Evolutionary conservation across 2,113 vertebrate genomes (phyloP), one percentile per base, ranked within the genome.

Genomic region (Dendrocopos noguchii): DNA sequence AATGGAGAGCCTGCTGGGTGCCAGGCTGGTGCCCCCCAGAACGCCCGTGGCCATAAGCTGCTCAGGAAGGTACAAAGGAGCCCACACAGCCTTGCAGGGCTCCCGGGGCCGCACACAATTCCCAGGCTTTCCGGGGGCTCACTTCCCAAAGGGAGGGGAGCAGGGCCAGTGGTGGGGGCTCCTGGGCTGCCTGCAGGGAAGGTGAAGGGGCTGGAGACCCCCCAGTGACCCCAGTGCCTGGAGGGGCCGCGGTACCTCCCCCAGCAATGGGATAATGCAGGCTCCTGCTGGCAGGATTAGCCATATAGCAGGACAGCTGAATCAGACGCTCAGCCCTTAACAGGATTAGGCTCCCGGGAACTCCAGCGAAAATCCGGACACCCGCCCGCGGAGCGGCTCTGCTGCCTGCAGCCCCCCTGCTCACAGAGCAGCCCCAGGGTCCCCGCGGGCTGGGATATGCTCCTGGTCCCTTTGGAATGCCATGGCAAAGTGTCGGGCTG

Each of bases 271-370:
- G 92, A 92, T 44, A 88, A 93, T 56, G 83, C 74, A 1, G 6
- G 16, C 53, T 86, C 88, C 94, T n/a, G 85, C 84, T 55, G 91
- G 87, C 93, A 67, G 96, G 95, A 95, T 95, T 90, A 94, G 94
- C 93, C 52, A 0, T 2, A 3, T 2, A 18, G 90, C 92, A 39
- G 87, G 87, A 92, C 91, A 68, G 94, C 96, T 95, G 94, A 95
- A 95, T 85, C 93, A 91, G 92, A 74, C 42, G 17, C 92, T 82
- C 92, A 14, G 89, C 90, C 87, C 61, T 71, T 73, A 88, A 94
- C 91, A 28, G 96, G 94, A 97, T 96, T 96, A 94, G 14, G 67
- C 83, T 84, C 33, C 22, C 19, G 60, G 93, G 92, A 85, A 57
- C 14, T 19, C 80, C 87, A 73, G 4, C 63, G 89, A 47, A 87